Evolutionary conservation across 2,797 vertebrate genomes (phyloP).

Genomic region (Mormyrops attenuatus): DNA sequence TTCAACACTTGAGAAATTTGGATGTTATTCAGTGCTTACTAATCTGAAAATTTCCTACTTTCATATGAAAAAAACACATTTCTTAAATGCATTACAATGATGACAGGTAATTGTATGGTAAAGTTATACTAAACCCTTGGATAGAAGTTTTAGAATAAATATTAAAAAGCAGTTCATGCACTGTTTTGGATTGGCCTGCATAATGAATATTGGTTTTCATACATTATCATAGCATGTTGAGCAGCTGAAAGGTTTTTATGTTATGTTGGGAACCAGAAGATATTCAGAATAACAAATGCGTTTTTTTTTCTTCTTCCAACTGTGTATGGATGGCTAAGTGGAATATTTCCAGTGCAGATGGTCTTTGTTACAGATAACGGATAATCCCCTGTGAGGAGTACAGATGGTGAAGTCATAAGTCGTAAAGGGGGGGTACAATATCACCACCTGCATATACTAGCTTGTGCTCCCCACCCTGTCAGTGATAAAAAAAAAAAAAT

Average conservation of each 20-base stretch:
- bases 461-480: background rate
- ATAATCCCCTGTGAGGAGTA: background rate
- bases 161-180: background rate
- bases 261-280: background rate
- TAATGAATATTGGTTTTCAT: background rate
- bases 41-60: background rate
- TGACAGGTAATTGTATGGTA: background rate
- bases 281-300: background rate
- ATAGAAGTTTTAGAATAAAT: background rate
- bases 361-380: conserved; percentile 38
- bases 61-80: background rate
- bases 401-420: background rate
- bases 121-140: background rate
- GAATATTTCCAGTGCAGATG: conserved; percentile 42
- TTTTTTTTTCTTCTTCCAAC: conserved; percentile 20
- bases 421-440: background rate
- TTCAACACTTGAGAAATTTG: background rate
- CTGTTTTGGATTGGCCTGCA: background rate
- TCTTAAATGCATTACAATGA: background rate
- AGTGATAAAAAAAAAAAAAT: background rate
- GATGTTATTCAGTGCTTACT: background rate
- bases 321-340: conserved; percentile 35
- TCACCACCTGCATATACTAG: background rate
- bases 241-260: background rate
- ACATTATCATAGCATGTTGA: background rate